Evolutionary conservation across 2,797 vertebrate species (phyloP), one percentile per base, ranked within the genome.

Genomic region (Phalanger gymnotis): DNA sequence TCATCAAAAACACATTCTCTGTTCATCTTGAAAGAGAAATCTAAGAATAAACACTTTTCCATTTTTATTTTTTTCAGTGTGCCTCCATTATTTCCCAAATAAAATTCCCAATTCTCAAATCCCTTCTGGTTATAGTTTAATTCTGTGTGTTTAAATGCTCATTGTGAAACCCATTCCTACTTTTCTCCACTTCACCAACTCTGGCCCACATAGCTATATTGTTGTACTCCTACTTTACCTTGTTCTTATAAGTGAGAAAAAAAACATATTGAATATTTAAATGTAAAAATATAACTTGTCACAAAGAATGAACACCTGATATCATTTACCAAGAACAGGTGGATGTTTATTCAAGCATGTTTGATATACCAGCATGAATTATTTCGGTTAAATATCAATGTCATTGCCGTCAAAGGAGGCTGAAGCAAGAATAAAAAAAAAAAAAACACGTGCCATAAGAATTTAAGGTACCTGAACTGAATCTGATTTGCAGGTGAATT

Each of bases 361-460:
- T 97, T 95, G 2, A 91, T 96, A 6, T 92, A 97, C 11, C 52
- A 94, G 12, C 5, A 92, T 94, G 91, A 97, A 95, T 97, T 95
- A 14, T 2, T 96, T 97, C 94, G 92, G 95, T 94, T 98, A 96
- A 96, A 93, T 97, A 95, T 90, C 90, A 96, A 0, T 89, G 58
- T 27, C 52, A 89, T 92, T 92, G 12, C 0, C 94, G 96, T 96
- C 61, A 92, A 56, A 97, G 16, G 95, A 95, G 22, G 93, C 19
- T 90, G 6, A 92, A 96, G 31, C 1, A 94, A 97, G 51, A 66
- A 10, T 47, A 95, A 96, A 95, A 96, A 54, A 94, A 95, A 87
- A 30, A 54, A 52, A 30, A 27, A 90, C 30, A 52, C 3, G 3
- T 91, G 28, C 30, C 0, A 1, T 16, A 92, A 90, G 53, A 97